phyloP scores from a whole-genome alignment of 2,888 invertebrate genomes.

The Anoplius nigerrimus region DNA sequence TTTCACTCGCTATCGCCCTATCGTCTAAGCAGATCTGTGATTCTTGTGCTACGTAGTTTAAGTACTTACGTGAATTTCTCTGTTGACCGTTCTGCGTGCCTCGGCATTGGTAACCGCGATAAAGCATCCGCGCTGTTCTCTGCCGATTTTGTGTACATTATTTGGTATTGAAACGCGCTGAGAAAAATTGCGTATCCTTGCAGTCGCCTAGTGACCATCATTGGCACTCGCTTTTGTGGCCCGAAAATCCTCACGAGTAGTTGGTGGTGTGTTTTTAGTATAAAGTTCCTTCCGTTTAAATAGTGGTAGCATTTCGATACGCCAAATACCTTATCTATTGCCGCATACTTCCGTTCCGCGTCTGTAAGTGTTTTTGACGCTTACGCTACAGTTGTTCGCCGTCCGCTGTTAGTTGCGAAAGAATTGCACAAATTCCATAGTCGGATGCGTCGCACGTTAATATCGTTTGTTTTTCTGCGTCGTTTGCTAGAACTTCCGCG shows the following conservation, averaged over 20 bases:
- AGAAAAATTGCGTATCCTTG: too few species aligned
- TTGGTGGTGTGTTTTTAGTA: slow-evolving; percentile 32
- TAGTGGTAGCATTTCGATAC: too few species aligned
- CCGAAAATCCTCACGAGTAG: slow-evolving; percentile 31
- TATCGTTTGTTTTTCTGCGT: slow-evolving; percentile 19
- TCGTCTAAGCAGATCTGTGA: background rate
- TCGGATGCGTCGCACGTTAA: slow-evolving; percentile 33
- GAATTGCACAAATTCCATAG: too few species aligned
- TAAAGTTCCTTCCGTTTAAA: too few species aligned
- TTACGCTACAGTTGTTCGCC: slow-evolving; percentile 23
- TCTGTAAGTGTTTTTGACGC: slow-evolving; percentile 24
- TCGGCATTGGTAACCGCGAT: slow-evolving; percentile 14
- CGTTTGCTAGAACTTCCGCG: slow-evolving; percentile 20
- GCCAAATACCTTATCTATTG: slow-evolving; percentile 35
- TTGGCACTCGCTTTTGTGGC: slow-evolving; percentile 24
- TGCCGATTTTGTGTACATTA: too few species aligned
- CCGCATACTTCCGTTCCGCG: too few species aligned
- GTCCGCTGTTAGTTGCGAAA: slow-evolving; percentile 14
- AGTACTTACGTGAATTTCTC: background rate
- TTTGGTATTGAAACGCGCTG: too few species aligned
- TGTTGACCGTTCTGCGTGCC: too few species aligned
- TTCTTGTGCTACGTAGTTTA: background rate
- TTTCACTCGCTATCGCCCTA: background rate
- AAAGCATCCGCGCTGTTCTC: slow-evolving; percentile 26
- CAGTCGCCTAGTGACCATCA: too few species aligned